Evolutionary conservation across 2,888 invertebrate species (phyloP).

Genomic region (Perizoma affinitatum): DNA sequence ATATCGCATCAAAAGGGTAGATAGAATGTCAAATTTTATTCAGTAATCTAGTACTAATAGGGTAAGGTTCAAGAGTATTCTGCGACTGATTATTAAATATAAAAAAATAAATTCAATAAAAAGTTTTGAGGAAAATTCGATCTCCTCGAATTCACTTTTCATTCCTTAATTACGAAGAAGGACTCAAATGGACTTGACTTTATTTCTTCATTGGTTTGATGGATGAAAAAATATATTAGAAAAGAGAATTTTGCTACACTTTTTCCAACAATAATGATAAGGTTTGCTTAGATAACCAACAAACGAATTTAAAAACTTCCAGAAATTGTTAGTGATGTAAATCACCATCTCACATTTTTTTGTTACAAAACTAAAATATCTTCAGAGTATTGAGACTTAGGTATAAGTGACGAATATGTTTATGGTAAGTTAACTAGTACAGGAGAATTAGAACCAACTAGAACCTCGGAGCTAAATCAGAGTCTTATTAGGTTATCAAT

Average conservation of each 20-base stretch:
- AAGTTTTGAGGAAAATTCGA: slow-evolving; percentile 28
- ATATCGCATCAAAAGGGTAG: slow-evolving; percentile 42
- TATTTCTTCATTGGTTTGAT: slow-evolving; percentile 18
- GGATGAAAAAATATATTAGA: slow-evolving; percentile 7
- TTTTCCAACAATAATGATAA: too few species aligned
- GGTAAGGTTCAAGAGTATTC: slow-evolving; percentile 34
- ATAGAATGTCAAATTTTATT: slow-evolving; percentile 48
- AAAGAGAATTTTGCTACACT: not conserved
- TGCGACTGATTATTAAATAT: slow-evolving; percentile 32
- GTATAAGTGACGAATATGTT: too few species aligned
- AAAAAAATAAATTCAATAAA: slow-evolving; percentile 39
- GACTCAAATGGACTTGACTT: slow-evolving; percentile 23
- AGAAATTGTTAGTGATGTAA: too few species aligned
- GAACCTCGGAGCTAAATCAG: too few species aligned
- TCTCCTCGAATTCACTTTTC: slow-evolving; percentile 23
- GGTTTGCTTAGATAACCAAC: too few species aligned
- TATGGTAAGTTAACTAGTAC: too few species aligned
- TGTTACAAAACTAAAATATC: too few species aligned
- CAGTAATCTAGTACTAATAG: slow-evolving; percentile 47
- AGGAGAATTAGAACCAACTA: too few species aligned
- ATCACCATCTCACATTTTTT: too few species aligned
- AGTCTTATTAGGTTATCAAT: too few species aligned
- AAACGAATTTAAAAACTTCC: too few species aligned
- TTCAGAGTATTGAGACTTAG: too few species aligned
- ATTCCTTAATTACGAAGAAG: slow-evolving; percentile 24